Conservation (phyloP, 2,113 vertebrate species). For the Neogale vison region DNA sequence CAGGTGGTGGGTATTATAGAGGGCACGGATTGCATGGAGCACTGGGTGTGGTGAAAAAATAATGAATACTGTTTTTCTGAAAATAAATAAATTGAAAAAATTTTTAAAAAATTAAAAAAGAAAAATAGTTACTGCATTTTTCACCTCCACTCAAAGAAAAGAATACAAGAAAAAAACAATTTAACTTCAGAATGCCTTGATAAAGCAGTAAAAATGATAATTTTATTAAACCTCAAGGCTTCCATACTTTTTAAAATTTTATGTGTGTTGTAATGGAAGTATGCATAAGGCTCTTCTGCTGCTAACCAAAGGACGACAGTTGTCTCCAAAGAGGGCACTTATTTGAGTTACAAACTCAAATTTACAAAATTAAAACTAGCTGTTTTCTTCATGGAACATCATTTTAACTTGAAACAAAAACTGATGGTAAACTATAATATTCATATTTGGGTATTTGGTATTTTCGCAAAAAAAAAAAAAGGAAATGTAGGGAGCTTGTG, state of each 20-base stretch:
- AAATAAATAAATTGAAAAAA: no score
- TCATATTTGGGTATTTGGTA: background rate
- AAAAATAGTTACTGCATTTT: background rate
- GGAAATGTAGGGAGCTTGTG: background rate
- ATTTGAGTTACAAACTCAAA: slow-evolving; percentile 29
- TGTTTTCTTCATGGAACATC: background rate
- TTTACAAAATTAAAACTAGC: no score
- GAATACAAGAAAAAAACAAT: background rate
- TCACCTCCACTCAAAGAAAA: background rate
- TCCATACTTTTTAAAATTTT: background rate
- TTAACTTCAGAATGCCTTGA: background rate
- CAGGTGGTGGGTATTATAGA: no score
- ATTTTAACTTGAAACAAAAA: slow-evolving; percentile 25
- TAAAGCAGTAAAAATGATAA: background rate
- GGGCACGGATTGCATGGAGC: no score
- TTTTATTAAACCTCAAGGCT: background rate
- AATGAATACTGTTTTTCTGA: no score
- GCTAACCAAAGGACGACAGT: background rate
- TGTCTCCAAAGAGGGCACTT: background rate
- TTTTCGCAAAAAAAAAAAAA: background rate
- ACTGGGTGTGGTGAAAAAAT: no score
- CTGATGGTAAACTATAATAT: background rate
- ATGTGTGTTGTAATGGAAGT: background rate
- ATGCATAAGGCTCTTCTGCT: background rate
- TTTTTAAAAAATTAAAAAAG: no score